Conservation (phyloP, 2,797 vertebrate genomes). For the Microtus obscurus region DNA sequence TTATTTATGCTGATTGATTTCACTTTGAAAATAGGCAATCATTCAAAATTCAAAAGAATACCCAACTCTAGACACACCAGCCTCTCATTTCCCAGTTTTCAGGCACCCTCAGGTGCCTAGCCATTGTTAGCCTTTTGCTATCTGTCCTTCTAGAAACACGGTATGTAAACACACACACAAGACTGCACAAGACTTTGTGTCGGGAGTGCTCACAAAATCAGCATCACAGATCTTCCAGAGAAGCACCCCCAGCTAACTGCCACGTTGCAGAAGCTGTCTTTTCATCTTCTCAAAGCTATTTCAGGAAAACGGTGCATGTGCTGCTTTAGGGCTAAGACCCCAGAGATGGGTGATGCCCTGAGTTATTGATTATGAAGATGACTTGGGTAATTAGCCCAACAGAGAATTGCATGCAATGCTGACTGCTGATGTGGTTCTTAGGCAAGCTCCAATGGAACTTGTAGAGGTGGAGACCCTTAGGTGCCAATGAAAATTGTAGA, state of each 20-base stretch:
- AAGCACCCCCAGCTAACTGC: not conserved
- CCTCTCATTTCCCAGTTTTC: fast-evolving
- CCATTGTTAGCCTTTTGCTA: not conserved
- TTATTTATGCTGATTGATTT: not conserved
- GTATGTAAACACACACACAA: not conserved
- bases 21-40: not conserved
- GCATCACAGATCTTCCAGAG: fast-evolving
- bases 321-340: not conserved
- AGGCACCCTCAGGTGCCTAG: not conserved
- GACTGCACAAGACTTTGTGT: too few species aligned
- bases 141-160: not conserved
- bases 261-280: not conserved
- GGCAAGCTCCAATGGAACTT: conserved; percentile 12
- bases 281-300: fast-evolving
- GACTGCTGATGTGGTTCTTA: not conserved
- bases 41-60: not conserved
- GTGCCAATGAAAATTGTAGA: too few species aligned
- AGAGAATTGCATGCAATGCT: not conserved
- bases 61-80: not conserved
- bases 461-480: not conserved
- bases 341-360: not conserved
- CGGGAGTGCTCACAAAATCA: fast-evolving
- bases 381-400: conserved; percentile 57
- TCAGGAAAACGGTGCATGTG: not conserved
- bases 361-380: conserved; percentile 55